phyloP scores from a whole-genome alignment of 2,888 invertebrate species.

The Chrysina gloriosa region DNA sequence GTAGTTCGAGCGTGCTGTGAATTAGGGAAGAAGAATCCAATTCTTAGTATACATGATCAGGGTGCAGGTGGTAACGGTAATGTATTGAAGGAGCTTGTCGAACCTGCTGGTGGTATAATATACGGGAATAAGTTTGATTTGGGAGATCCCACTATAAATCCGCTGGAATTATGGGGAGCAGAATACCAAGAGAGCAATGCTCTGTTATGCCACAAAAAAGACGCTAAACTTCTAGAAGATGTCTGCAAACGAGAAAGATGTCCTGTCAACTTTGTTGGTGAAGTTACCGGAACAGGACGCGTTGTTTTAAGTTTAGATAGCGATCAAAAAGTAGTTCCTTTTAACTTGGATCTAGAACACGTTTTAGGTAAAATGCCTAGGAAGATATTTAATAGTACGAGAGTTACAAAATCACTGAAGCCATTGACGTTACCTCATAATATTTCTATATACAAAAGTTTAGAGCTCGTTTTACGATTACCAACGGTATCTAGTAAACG shows the following conservation, averaged over 20 bases:
- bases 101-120: slow-evolving; percentile 93
- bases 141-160: slow-evolving; percentile 94
- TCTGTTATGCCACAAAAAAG: slow-evolving; percentile 78
- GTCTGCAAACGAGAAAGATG: slow-evolving; percentile 91
- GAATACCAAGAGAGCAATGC: slow-evolving; percentile 98
- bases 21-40: slow-evolving; percentile 84
- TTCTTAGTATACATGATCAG: slow-evolving; percentile 97
- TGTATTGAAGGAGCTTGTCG: slow-evolving; percentile 95
- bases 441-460: slow-evolving; percentile 75
- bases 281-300: slow-evolving; percentile 87
- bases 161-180: slow-evolving; percentile 96
- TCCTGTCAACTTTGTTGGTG: slow-evolving; percentile 92
- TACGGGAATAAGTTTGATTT: slow-evolving; percentile 87
- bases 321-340: slow-evolving; percentile 73
- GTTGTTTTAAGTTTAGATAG: slow-evolving; percentile 76
- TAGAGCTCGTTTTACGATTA: slow-evolving; percentile 84
- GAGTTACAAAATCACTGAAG: slow-evolving; percentile 55
- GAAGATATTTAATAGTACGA: slow-evolving; percentile 71
- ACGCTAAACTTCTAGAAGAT: slow-evolving; percentile 72
- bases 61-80: slow-evolving; percentile 99
- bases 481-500: slow-evolving; percentile 95
- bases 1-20: slow-evolving; percentile 94
- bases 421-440: slow-evolving; percentile 63
- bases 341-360: slow-evolving; percentile 88
- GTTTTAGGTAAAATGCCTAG: slow-evolving; percentile 90